Percentiles rank a stretch among this genome's conserved stretches.
Conservation (phyloP, 53 echinoderm and acorn worm genomes). For the Holothuria scabra region DNA sequence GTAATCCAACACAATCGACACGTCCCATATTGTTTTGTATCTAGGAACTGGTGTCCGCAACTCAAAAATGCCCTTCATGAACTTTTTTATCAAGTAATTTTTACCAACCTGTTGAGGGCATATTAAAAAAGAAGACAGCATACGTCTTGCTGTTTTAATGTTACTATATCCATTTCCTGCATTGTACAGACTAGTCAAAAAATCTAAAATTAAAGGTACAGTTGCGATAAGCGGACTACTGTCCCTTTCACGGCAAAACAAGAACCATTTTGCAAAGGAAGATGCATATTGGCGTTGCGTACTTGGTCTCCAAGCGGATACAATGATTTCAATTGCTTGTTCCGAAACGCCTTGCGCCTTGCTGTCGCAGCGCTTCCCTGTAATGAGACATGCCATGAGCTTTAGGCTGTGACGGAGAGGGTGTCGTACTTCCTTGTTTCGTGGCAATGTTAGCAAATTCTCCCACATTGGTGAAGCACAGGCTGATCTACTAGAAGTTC, state of each 20-base stretch:
- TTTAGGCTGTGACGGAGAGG: neutral
- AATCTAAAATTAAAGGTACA: neutral
- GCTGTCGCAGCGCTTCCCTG: too few species aligned
- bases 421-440: neutral
- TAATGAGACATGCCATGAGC: too few species aligned
- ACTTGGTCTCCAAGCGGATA: neutral
- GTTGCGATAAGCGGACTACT: slow-evolving; percentile 1
- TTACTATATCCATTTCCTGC: slow-evolving; percentile 25
- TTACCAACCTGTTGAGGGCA: slow-evolving; percentile 3
- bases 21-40: neutral
- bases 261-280: slow-evolving; percentile 3
- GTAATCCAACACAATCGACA: too few species aligned
- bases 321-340: slow-evolving; percentile 2
- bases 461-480: slow-evolving; percentile 24
- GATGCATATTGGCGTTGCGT: neutral
- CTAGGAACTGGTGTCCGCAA: neutral
- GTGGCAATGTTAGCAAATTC: slow-evolving; percentile 19
- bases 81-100: slow-evolving; percentile 8
- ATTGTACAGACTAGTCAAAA: neutral
- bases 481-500: slow-evolving; percentile 48
- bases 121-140: slow-evolving; percentile 11
- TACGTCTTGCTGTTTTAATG: neutral
- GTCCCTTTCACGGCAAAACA: slow-evolving; percentile 10
- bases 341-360: too few species aligned
- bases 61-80: slow-evolving; percentile 22